Evolutionary conservation across 2,797 vertebrate genomes (phyloP).

Genomic region (Danio jaintianensis): DNA sequence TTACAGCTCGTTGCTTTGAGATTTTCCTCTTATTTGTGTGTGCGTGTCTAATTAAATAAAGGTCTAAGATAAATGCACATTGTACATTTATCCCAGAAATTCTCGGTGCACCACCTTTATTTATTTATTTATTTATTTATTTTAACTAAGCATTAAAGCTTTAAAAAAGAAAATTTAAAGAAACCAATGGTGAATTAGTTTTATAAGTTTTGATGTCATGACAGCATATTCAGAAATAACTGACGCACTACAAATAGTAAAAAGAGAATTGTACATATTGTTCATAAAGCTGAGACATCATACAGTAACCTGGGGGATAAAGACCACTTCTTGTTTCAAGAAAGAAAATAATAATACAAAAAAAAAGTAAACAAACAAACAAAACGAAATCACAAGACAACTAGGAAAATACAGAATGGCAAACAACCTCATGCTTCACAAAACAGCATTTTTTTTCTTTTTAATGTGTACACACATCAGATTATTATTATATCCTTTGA

Average conservation of each 20-base stretch:
- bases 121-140: too few relatives aligned
- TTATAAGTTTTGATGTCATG: too few relatives aligned
- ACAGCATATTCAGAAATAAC: background rate
- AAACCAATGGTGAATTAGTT: too few relatives aligned
- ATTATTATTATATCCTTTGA: constrained; percentile 67
- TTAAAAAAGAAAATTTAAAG: too few relatives aligned
- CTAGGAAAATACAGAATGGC: constrained; percentile 69
- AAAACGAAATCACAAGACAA: constrained; percentile 46
- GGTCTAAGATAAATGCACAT: too few relatives aligned
- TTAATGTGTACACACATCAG: constrained; percentile 59
- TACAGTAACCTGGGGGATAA: constrained; percentile 51
- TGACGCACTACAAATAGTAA: background rate
- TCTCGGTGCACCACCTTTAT: too few relatives aligned
- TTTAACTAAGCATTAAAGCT: too few relatives aligned
- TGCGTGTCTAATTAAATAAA: too few relatives aligned
- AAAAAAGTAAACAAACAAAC: constrained; percentile 32
- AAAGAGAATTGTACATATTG: background rate
- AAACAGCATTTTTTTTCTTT: constrained; percentile 4
- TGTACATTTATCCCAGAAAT: too few relatives aligned
- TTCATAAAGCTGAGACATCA: background rate
- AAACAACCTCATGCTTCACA: constrained; percentile 77
- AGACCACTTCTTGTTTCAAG: constrained; percentile 60
- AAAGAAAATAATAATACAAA: constrained; percentile 35
- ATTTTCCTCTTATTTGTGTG: too few relatives aligned
- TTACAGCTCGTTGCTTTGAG: too few relatives aligned